These are phyloP conservation scores for Mus spicilegus DNA, from an alignment of 2,113 vertebrate species.

Conservation along the genomic window DNA sequence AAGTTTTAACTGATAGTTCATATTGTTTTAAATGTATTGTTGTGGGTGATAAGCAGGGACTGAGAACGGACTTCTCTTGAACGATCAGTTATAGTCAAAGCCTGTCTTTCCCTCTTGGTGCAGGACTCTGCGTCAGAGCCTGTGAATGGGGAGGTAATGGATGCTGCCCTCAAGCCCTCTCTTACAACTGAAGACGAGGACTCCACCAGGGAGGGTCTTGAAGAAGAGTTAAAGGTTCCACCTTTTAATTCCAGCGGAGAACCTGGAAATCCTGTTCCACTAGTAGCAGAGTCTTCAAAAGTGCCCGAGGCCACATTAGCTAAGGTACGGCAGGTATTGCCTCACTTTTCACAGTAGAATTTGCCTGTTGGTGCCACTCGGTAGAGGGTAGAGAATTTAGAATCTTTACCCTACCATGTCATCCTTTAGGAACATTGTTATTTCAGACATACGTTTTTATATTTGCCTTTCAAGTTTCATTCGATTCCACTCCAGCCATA, in stretches of 20 bases:
- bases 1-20: not conserved
- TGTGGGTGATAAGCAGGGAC: not conserved
- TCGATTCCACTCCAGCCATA: not conserved
- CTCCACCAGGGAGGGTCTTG: slow-evolving; percentile 77
- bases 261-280: slow-evolving; percentile 52
- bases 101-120: not conserved
- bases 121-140: slow-evolving; percentile 85
- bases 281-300: slow-evolving; percentile 83
- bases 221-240: slow-evolving; percentile 82
- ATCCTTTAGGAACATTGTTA: slow-evolving; percentile 38
- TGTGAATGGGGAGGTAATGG: slow-evolving; percentile 87
- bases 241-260: slow-evolving; percentile 84
- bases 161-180: slow-evolving; percentile 79
- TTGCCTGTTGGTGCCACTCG: not conserved
- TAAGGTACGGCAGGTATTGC: slow-evolving; percentile 81
- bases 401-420: not conserved
- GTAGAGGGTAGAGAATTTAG: too few species aligned
- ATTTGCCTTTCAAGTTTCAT: not conserved
- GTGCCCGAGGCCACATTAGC: slow-evolving; percentile 81
- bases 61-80: not conserved
- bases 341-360: not conserved
- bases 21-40: not conserved
- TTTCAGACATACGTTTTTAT: slow-evolving; percentile 32
- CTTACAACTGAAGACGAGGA: slow-evolving; percentile 79
- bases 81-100: not conserved